Conservation (phyloP, 2,797 vertebrate species). For the Sebastolobus alascanus region DNA sequence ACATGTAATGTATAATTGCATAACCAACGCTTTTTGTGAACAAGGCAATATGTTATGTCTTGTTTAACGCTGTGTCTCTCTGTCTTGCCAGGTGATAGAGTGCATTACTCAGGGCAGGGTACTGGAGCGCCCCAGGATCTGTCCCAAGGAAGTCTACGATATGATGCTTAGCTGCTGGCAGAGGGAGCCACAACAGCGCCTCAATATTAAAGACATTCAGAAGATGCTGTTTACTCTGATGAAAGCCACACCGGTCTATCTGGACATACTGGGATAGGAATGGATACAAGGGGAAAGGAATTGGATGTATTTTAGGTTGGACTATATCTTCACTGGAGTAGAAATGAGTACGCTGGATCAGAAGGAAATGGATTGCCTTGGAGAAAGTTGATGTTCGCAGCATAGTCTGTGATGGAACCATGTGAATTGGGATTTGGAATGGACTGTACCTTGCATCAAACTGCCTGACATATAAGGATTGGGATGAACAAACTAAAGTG, state of each 20-base stretch:
- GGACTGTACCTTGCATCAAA: constrained; percentile 5
- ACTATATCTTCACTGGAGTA: constrained; percentile 14
- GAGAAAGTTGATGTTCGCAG: neutral
- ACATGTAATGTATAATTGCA: neutral
- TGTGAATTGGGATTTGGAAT: neutral
- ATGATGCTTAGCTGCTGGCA: constrained; percentile 99
- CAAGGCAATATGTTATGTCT: neutral
- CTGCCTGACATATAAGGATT: constrained; percentile 18
- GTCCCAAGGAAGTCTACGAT: constrained; percentile 97
- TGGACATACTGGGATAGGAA: constrained; percentile 95
- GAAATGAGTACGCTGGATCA: neutral
- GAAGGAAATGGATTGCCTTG: constrained; percentile 8
- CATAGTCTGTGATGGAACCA: constrained; percentile 5
- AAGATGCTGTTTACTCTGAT: constrained; percentile 94
- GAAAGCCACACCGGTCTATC: constrained; percentile 97
- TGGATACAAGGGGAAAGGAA: neutral
- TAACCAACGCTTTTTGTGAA: neutral
- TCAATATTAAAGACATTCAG: constrained; percentile 98
- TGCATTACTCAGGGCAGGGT: constrained; percentile 98
- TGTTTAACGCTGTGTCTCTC: neutral
- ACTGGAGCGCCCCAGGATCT: constrained; percentile 93
- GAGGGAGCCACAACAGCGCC: constrained; percentile 95
- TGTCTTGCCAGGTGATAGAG: constrained; percentile 91
- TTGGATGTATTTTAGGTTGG: constrained; percentile 10
- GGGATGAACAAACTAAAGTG: constrained; percentile 3